These are phyloP conservation scores for Brachionus rotundiformis DNA, from an alignment of 1,140 invertebrate genomes.

Conservation along the genomic window DNA sequence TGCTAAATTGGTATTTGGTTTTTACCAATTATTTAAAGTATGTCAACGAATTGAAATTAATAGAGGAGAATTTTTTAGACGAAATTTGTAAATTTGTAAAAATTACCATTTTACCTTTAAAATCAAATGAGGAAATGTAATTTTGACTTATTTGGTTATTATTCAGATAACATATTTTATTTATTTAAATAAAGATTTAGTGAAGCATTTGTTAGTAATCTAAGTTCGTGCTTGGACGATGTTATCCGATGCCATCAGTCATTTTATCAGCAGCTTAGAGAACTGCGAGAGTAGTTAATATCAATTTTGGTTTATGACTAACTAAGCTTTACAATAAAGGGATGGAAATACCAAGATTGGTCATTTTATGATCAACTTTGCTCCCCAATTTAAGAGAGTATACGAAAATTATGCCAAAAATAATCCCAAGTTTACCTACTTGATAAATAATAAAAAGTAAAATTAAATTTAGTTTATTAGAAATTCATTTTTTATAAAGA, in stretches of 20 bases:
- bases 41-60: constrained; percentile 13
- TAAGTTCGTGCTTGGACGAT: neutral
- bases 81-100: constrained; percentile 50
- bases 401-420: constrained; percentile 84
- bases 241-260: neutral
- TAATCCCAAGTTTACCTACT: constrained; percentile 86
- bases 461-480: neutral
- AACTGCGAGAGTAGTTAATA: constrained; percentile 1
- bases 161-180: no score
- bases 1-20: neutral
- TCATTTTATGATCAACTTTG: constrained; percentile 82
- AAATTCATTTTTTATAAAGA: neutral
- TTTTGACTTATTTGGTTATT: no score
- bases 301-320: constrained; percentile 59
- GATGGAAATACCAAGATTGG: constrained; percentile 71
- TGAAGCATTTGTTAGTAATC: neutral
- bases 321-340: constrained; percentile 71
- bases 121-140: constrained; percentile 43
- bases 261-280: neutral
- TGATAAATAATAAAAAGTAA: constrained; percentile 85
- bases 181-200: neutral
- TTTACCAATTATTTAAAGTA: constrained; percentile 7
- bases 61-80: constrained; percentile 37
- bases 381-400: constrained; percentile 79
- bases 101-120: constrained; percentile 12